phyloP scores from a whole-genome alignment of 2,888 invertebrate genomes.

The Spicauda simplicius region DNA sequence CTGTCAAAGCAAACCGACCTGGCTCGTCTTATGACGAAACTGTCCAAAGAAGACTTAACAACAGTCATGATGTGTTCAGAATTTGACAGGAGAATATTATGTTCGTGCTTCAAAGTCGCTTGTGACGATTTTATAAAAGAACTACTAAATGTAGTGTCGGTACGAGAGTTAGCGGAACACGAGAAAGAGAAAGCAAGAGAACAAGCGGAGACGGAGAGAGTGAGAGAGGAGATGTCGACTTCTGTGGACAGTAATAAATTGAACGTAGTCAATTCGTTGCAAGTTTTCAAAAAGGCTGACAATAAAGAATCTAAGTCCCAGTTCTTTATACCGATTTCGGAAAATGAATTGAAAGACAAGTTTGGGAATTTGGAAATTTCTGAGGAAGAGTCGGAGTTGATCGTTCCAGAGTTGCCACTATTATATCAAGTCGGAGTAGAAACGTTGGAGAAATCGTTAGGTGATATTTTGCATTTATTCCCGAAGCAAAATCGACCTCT shows the following conservation, averaged over 20 bases:
- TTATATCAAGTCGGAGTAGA: slow-evolving; percentile 61
- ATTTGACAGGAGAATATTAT: slow-evolving; percentile 80
- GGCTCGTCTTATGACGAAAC: slow-evolving; percentile 62
- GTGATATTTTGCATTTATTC: slow-evolving; percentile 70
- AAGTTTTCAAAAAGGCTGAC: slow-evolving; percentile 75
- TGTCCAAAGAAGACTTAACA: slow-evolving; percentile 68
- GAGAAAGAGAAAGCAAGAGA: slow-evolving; percentile 65
- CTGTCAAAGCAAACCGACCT: slow-evolving; percentile 65
- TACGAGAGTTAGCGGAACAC: slow-evolving; percentile 66
- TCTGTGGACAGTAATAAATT: slow-evolving; percentile 76
- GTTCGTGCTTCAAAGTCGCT: slow-evolving; percentile 78
- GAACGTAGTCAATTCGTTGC: slow-evolving; percentile 69
- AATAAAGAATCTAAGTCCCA: slow-evolving; percentile 78
- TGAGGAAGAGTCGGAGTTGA: slow-evolving; percentile 68
- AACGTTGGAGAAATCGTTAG: slow-evolving; percentile 68
- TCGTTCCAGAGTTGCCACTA: slow-evolving; percentile 67
- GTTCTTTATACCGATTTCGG: slow-evolving; percentile 76
- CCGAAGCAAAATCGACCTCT: slow-evolving; percentile 78
- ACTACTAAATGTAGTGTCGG: slow-evolving; percentile 62
- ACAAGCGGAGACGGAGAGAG: slow-evolving; percentile 56
- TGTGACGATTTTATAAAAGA: slow-evolving; percentile 77
- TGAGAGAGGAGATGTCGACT: slow-evolving; percentile 66
- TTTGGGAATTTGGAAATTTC: slow-evolving; percentile 72
- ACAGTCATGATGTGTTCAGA: slow-evolving; percentile 76
- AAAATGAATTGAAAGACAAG: slow-evolving; percentile 62